Evolutionary conservation across 2,113 vertebrate genomes (phyloP).

Genomic region (Calidris pygmaea): DNA sequence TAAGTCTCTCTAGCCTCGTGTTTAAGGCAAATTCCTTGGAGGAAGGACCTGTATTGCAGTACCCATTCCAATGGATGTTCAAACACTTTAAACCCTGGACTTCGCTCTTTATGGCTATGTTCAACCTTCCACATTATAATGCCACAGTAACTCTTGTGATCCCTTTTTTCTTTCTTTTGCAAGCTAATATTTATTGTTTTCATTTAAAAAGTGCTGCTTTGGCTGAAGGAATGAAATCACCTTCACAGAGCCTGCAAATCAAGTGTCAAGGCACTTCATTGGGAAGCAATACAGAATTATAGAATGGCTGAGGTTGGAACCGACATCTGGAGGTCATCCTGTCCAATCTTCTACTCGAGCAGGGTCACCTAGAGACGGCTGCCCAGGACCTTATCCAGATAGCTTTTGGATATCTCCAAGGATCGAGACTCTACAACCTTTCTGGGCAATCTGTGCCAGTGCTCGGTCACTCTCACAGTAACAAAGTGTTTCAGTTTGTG

Average conservation of each 20-base stretch:
- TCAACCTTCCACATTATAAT: background rate
- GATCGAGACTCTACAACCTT: background rate
- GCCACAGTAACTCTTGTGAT: background rate
- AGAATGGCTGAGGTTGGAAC: background rate
- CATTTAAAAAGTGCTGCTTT: background rate
- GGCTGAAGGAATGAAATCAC: background rate
- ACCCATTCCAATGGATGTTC: background rate
- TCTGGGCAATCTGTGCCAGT: background rate
- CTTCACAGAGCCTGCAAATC: background rate
- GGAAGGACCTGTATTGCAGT: background rate
- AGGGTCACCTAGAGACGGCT: background rate
- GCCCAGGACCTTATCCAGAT: background rate
- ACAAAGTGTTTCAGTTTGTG: background rate
- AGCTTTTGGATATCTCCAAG: background rate
- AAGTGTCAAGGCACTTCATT: background rate
- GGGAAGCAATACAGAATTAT: background rate
- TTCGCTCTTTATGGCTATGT: background rate
- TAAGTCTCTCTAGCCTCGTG: rapidly evolving
- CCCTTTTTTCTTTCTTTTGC: background rate
- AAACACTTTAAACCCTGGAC: background rate
- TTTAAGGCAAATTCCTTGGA: background rate
- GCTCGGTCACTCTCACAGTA: background rate
- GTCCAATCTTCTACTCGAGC: background rate
- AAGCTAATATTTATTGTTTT: background rate
- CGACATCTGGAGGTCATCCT: background rate